Evolutionary conservation across 2,797 vertebrate genomes (phyloP), one percentile per base, ranked within the genome.

Genomic region (Pseudochirops corinnae): DNA sequence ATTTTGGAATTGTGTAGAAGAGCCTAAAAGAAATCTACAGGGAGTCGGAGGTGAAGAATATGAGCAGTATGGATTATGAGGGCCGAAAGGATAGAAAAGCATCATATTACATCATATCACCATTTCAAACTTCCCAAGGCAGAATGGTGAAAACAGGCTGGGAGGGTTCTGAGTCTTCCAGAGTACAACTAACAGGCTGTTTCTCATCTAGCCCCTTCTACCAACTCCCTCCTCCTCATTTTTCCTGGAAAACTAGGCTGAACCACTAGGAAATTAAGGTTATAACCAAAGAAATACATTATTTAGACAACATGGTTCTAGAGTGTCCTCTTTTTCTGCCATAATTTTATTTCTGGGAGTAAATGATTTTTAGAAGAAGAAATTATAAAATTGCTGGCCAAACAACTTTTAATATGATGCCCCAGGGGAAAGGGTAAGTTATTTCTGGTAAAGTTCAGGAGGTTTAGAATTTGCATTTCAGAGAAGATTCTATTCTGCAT

Each of bases 271-370:
- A 33, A 82, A 46, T 82, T 82, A 82, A 82, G 74, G 18, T 26
- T 82, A n/a, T 82, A 46, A 46, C 74, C 74, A 82, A 82, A 82
- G n/a, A 82, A 82, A 82, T 46, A 82, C 24, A 24, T 46, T 82
- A 82, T 82, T 82, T 24, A 39, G 55, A 11, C 21, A 0, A 11
- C 0, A 0, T 24, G 21, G 1, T 11, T 28, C 39, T 5, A 46
- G 21, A 57, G 16, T 3, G 24, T 7, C 0, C 14, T 53, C 29
- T 16, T 2, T 74, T 39, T 10, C 9, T 24, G 18, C 4, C 50
- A 0, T 0, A 2, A 55, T n/a, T 56, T 29, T 2, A 1, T 58
- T 0, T 57, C 9, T 21, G 50, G 2, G 57, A 5, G 0, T 0
- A 0, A 4, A 6, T 29, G 4, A 39, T 87, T 56, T 53, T 52